A percentile compares a stretch with the other conserved stretches of the same genome.
Conservation (phyloP, 2,888 invertebrate genomes). For the Lasius fuliginosus region DNA sequence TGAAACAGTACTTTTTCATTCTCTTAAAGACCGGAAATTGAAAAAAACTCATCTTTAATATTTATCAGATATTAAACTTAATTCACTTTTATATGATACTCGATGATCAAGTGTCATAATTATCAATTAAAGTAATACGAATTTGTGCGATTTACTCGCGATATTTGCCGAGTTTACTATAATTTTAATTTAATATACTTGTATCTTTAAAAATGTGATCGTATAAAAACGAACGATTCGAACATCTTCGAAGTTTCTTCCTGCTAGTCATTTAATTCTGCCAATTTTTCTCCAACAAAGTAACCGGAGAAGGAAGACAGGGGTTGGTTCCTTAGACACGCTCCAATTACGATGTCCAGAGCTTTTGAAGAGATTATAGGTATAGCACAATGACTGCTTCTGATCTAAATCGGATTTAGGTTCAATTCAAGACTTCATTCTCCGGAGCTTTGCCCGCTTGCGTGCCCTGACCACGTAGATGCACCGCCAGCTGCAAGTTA, state of each 20-base stretch:
- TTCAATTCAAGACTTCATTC: conserved; percentile 69
- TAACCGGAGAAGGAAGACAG: conserved; percentile 36
- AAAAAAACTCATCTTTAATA: neutral
- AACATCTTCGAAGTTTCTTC: conserved; percentile 18
- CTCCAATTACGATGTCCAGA: conserved; percentile 73
- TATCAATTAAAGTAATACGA: neutral
- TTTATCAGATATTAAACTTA: neutral
- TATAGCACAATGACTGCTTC: conserved; percentile 68
- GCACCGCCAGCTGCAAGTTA: conserved; percentile 63
- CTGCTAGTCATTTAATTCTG: conserved; percentile 58
- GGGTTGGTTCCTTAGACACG: conserved; percentile 68
- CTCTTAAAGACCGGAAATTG: neutral
- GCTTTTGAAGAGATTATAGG: conserved; percentile 72
- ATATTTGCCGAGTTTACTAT: neutral
- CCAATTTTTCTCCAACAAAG: conserved; percentile 54
- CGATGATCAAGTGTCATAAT: neutral
- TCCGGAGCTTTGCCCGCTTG: conserved; percentile 58
- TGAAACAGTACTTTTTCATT: neutral
- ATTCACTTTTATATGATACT: neutral
- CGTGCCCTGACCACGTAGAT: conserved; percentile 63
- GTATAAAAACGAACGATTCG: conserved; percentile 12
- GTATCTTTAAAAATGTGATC: conserved; percentile 12
- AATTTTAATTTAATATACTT: conserved; percentile 19
- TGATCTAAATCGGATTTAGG: conserved; percentile 75
- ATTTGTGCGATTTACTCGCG: neutral